phyloP scores from a whole-genome alignment of 2,888 invertebrate species.

The Heterodera filipjevi region DNA sequence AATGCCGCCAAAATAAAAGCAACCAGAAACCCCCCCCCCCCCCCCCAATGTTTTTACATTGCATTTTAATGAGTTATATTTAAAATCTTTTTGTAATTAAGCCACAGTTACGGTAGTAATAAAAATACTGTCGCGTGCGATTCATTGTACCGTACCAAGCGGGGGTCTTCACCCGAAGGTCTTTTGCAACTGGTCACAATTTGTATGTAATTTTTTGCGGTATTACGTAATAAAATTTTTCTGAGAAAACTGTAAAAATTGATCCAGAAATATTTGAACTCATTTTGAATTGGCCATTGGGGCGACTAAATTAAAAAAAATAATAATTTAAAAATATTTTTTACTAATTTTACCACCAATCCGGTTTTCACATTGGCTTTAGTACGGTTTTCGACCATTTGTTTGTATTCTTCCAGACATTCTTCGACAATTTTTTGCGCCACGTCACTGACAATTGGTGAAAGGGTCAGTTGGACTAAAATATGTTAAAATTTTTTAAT shows the following conservation, averaged over 20 bases:
- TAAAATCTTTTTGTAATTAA: too few species aligned
- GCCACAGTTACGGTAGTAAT: too few species aligned
- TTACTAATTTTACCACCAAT: neutral
- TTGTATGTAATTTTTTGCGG: neutral
- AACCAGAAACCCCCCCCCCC: too few species aligned
- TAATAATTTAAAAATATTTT: neutral
- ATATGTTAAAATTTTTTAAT: neutral
- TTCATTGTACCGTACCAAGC: neutral
- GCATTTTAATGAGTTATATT: too few species aligned
- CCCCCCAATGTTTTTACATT: too few species aligned
- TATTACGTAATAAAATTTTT: neutral
- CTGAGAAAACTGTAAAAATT: neutral
- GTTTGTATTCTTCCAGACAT: neutral
- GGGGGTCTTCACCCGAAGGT: neutral
- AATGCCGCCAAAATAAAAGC: too few species aligned
- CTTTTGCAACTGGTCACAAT: neutral
- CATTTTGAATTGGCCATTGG: neutral
- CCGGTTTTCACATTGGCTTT: neutral
- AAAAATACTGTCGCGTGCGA: too few species aligned
- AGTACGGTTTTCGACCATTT: neutral
- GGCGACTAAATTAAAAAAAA: neutral
- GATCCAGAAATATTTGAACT: constrained; percentile 7
- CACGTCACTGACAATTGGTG: neutral
- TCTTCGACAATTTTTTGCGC: constrained; percentile 1
- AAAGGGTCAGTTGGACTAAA: neutral